A percentile compares a stretch with the other conserved stretches of the same genome.
phyloP scores from a whole-genome alignment of 2,113 vertebrate genomes.

The Xenopus borealis region DNA sequence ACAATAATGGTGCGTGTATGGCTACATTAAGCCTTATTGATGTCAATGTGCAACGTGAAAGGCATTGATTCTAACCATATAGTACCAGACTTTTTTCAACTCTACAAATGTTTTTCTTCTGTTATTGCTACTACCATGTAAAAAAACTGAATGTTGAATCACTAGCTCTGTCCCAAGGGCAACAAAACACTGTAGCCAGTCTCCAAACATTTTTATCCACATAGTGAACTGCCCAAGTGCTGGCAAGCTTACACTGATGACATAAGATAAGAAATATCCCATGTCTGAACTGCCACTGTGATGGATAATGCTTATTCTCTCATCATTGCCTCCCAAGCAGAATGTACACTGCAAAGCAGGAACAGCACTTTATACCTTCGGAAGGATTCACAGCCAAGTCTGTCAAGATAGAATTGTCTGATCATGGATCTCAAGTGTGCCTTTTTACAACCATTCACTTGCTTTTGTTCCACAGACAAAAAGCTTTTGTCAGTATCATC shows the following conservation, averaged over 20 bases:
- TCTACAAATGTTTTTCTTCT: too few relatives aligned
- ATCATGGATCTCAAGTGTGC: slow-evolving; percentile 82
- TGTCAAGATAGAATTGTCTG: slow-evolving; percentile 77
- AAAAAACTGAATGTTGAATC: background rate
- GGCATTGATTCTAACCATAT: too few relatives aligned
- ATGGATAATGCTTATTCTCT: background rate
- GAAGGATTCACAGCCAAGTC: slow-evolving; percentile 72
- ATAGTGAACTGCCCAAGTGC: background rate
- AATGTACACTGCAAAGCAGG: slow-evolving; percentile 45
- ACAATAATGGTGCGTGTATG: too few relatives aligned
- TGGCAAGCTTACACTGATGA: background rate
- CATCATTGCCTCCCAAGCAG: background rate
- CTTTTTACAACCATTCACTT: slow-evolving; percentile 80
- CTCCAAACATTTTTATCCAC: background rate
- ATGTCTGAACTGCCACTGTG: background rate
- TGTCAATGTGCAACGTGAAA: too few relatives aligned
- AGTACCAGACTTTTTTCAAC: too few relatives aligned
- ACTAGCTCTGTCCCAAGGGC: background rate
- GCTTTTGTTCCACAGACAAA: slow-evolving; percentile 76
- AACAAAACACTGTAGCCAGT: background rate
- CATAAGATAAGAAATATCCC: background rate
- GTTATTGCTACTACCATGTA: too few relatives aligned
- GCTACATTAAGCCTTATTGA: too few relatives aligned
- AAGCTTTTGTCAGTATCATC: slow-evolving; percentile 80
- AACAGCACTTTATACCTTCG: slow-evolving; percentile 62